Base-by-base conservation (phyloP, 2,113 vertebrate species). In the Synchiropus splendidus region DNA sequence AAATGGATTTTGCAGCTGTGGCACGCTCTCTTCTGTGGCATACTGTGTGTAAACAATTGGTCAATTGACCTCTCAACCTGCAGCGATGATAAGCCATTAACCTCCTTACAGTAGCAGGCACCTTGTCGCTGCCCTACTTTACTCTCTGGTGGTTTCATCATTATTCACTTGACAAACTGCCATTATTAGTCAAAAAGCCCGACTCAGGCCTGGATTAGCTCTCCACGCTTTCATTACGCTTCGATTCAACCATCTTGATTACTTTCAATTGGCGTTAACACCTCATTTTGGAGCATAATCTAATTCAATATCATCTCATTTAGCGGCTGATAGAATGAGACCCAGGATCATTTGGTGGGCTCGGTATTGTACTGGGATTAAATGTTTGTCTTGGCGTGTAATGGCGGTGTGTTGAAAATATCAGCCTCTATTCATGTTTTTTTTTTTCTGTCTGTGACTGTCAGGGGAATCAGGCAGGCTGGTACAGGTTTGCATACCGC, bases 301-400 rank as follows among this genome's bases (percentile, higher is more conserved):
- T 80, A 76, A 80, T 80, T 78, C 75, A 75, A 73, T 73, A 75
- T 73, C 75, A 74, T 72, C 74, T 80, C 70, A 77, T 79, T 80
- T 72, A 65, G 67, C 52, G 16, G 42, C 67, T 69, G 72, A 79
- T 70, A 54, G 70, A 74, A 75, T 47, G 68, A 67, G 67, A 66
- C 65, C 64, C 34, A 12, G 32, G 75, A 70, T 75, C 53, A 75
- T 79, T 73, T 61, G 52, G 50, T 40, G 59, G 18, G 16, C 42
- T 64, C 44, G 37, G 47, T 37, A 56, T 45, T 48, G 69, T 56
- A 33, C 34, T 10, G 50, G 67, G 68, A 72, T 74, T 72, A 77
- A 75, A 75, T 77, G 66, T 80, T 77, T 80, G 71, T 70, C 69
- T 77, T 68, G 71, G 57, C 39, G 51, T 57, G 70, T 71, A 67